Percentiles rank a stretch among this genome's conserved stretches.
Conservation (phyloP, 2,113 vertebrate species). For the Argyrosomus japonicus region DNA sequence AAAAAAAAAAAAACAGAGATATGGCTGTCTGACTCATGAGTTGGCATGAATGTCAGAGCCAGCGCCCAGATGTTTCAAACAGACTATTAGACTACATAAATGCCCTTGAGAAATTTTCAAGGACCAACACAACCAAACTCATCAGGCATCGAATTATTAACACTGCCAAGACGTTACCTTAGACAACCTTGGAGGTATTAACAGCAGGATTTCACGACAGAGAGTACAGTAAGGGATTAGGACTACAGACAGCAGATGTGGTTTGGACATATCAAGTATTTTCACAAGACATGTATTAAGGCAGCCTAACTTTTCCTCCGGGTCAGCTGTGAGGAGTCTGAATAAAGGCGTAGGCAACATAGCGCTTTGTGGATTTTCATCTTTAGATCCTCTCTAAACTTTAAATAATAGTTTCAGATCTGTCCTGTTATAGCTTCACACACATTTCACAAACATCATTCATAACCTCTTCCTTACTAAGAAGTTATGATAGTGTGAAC, state of each 20-base stretch:
- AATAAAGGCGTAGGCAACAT: background rate
- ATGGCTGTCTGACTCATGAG: background rate
- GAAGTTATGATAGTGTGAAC: background rate
- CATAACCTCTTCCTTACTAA: background rate
- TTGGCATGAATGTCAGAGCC: background rate
- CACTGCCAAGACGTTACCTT: background rate
- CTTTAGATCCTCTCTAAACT: background rate
- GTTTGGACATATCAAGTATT: background rate
- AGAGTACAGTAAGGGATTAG: background rate
- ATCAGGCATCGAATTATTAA: background rate
- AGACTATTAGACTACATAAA: no score
- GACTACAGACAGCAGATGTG: background rate
- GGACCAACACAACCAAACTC: background rate
- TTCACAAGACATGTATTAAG: background rate
- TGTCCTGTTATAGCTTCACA: background rate
- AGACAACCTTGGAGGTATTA: background rate
- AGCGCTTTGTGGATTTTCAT: background rate
- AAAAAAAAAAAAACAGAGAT: slow-evolving; percentile 65
- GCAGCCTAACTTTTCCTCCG: background rate
- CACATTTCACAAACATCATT: no score
- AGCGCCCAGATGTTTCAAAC: background rate
- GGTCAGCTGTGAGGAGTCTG: no score
- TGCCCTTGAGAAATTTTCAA: background rate
- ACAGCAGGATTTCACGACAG: background rate
- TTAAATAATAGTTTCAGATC: background rate